Conservation (phyloP, 1,140 invertebrate genomes). For the Neotoxoptera formosana region DNA sequence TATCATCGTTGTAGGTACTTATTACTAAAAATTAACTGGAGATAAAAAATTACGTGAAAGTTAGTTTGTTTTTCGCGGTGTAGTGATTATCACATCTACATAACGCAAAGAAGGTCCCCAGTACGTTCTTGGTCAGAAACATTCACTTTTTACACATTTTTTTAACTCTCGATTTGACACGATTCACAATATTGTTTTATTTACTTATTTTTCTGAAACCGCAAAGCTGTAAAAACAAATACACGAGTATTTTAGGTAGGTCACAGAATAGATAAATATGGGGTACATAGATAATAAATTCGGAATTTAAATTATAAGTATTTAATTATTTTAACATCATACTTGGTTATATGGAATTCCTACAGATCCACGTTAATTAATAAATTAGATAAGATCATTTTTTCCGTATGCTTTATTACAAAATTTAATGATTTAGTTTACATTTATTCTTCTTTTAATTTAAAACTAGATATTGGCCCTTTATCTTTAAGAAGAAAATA, state of each 20-base stretch:
- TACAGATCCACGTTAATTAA: no score
- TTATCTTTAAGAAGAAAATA: no score
- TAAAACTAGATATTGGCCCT: no score
- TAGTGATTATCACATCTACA: background rate
- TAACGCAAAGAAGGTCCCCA: background rate
- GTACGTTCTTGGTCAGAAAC: background rate
- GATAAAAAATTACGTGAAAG: background rate
- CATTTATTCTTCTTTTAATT: no score
- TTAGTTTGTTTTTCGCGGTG: background rate
- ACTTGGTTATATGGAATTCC: no score
- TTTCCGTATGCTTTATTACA: no score
- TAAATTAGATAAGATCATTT: no score
- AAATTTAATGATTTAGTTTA: no score
- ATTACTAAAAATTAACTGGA: background rate
- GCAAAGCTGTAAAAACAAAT: background rate
- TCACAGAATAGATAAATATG: no score
- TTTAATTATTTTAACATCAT: background rate
- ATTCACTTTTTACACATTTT: background rate
- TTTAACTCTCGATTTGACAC: background rate
- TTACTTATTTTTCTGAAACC: background rate
- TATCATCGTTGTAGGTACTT: background rate
- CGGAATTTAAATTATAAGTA: background rate
- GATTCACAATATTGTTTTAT: background rate
- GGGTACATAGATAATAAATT: background rate
- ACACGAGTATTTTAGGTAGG: background rate